These are phyloP conservation scores for Pammene aurita DNA, from an alignment of 2,888 invertebrate species.

Conservation along the genomic window DNA sequence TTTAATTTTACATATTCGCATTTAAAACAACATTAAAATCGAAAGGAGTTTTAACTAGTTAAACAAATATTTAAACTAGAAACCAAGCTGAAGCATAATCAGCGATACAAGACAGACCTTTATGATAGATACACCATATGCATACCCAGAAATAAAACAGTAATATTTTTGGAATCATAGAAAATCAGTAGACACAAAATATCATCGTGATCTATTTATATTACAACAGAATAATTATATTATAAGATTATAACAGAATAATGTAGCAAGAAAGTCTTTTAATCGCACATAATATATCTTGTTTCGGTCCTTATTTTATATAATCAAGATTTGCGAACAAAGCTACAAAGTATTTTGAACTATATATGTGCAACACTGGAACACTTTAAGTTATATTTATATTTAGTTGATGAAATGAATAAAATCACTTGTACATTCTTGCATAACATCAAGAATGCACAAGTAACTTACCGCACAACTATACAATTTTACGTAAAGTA, in stretches of 20 bases:
- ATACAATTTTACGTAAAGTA: constrained; percentile 44
- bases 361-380: constrained; percentile 13
- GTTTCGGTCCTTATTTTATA: background rate
- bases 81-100: background rate
- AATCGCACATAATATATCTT: too few relatives aligned
- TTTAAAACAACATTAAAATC: constrained; percentile 9
- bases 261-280: too few relatives aligned
- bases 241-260: too few relatives aligned
- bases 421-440: constrained; percentile 52
- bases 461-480: constrained; percentile 49
- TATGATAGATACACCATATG: background rate
- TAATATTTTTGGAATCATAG: background rate
- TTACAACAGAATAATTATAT: too few relatives aligned
- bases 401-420: constrained; percentile 15
- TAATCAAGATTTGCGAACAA: background rate
- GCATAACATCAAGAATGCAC: constrained; percentile 55
- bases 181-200: too few relatives aligned
- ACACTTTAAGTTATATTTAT: constrained; percentile 13
- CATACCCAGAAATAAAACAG: background rate
- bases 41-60: background rate
- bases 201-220: too few relatives aligned
- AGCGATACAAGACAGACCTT: background rate
- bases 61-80: background rate
- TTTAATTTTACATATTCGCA: background rate
- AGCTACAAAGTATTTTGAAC: constrained; percentile 3